Conservation (phyloP, 2,888 invertebrate genomes). For the Empis stercorea region DNA sequence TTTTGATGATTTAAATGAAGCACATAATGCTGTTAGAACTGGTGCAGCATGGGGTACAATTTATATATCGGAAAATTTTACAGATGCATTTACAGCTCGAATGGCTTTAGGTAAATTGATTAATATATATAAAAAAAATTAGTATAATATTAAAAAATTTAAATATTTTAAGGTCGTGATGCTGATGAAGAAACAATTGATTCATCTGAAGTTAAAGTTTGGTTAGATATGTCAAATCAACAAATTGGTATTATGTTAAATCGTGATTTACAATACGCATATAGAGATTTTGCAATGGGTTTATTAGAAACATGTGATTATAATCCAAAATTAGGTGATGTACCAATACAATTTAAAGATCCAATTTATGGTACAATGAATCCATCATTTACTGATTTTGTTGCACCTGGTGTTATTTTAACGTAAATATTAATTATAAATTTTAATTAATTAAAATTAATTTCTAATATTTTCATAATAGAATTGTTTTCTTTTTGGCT, state of each 20-base stretch:
- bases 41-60: constrained; percentile 84
- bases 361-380: constrained; percentile 80
- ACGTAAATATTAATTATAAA: constrained; percentile 49
- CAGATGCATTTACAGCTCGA: constrained; percentile 70
- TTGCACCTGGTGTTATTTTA: constrained; percentile 88
- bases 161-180: constrained; percentile 43
- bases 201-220: constrained; percentile 75
- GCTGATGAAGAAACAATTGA: constrained; percentile 77
- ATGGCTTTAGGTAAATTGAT: constrained; percentile 50
- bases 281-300: constrained; percentile 69
- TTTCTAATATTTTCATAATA: constrained; percentile 32
- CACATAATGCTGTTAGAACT: constrained; percentile 54
- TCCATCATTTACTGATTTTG: constrained; percentile 91
- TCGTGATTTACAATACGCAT: constrained; percentile 71
- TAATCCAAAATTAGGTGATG: constrained; percentile 76
- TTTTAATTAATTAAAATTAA: not conserved
- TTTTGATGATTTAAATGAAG: constrained; percentile 52
- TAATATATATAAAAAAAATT: not conserved
- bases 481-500: constrained; percentile 92
- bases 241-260: constrained; percentile 85
- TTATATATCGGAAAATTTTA: constrained; percentile 81
- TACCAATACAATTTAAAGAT: constrained; percentile 77
- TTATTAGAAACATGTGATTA: constrained; percentile 58
- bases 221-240: constrained; percentile 92
- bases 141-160: not conserved